Evolutionary conservation across 2,797 vertebrate genomes (phyloP).

Genomic region (Pteronotus mesoamericanus): DNA sequence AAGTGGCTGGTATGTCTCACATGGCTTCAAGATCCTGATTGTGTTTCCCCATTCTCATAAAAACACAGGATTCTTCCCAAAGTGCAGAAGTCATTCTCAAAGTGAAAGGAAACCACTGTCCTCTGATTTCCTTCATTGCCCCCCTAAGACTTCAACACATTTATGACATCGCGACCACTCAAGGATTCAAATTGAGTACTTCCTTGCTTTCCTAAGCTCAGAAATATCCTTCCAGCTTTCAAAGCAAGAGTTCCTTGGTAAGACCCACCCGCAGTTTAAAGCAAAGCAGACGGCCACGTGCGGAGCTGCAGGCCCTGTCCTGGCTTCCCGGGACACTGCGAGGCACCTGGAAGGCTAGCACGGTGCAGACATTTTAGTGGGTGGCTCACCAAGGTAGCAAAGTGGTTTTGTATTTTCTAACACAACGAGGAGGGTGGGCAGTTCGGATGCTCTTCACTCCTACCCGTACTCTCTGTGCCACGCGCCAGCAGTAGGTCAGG

Average conservation of each 20-base stretch:
- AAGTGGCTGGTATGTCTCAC: background rate
- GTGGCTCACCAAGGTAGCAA: background rate
- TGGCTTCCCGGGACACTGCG: background rate
- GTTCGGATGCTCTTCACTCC: background rate
- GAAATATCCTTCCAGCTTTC: background rate
- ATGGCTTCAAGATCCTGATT: background rate
- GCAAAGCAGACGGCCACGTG: background rate
- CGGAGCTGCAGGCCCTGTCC: background rate
- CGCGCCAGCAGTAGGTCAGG: background rate
- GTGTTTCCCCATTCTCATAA: background rate
- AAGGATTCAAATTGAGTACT: background rate
- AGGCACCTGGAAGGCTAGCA: background rate
- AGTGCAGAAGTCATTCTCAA: conserved; percentile 1
- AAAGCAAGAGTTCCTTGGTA: background rate
- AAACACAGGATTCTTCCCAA: background rate
- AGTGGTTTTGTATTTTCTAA: background rate
- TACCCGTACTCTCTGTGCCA: background rate
- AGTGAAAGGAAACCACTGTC: background rate
- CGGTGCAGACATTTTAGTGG: background rate
- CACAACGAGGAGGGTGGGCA: background rate
- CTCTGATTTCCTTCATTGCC: background rate
- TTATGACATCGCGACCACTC: background rate
- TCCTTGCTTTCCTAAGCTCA: background rate
- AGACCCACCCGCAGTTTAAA: background rate
- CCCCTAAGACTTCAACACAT: background rate